A percentile compares a stretch with the other conserved stretches of the same genome.
Conservation (phyloP, 2,888 invertebrate genomes). For the Lasioglossum pauxillum region DNA sequence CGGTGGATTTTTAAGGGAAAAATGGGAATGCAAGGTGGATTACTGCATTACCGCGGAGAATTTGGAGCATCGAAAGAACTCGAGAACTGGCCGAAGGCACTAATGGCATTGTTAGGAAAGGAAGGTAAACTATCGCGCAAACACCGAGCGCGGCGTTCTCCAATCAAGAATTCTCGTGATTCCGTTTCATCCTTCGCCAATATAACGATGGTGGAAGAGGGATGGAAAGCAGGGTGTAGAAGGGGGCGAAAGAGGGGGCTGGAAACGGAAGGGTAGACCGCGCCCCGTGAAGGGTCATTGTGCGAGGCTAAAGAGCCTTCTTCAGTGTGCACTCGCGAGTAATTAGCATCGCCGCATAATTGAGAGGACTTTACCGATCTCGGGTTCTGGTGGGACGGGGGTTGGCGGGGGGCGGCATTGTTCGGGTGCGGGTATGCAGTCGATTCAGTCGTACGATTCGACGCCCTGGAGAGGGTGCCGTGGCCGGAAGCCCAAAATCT, state of each 20-base stretch:
- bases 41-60: slow-evolving; percentile 12
- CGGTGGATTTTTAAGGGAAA: not conserved
- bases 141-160: slow-evolving; percentile 37
- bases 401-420: slow-evolving; percentile 68
- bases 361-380: slow-evolving; percentile 79
- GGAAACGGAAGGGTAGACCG: slow-evolving; percentile 59
- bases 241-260: slow-evolving; percentile 17
- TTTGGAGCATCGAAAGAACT: slow-evolving; percentile 10
- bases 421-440: slow-evolving; percentile 68
- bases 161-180: slow-evolving; percentile 60
- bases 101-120: slow-evolving; percentile 39
- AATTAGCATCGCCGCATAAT: slow-evolving; percentile 82
- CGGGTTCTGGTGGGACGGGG: not conserved
- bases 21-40: not conserved
- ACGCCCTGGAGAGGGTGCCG: slow-evolving; percentile 68
- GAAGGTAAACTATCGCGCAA: slow-evolving; percentile 42
- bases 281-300: slow-evolving; percentile 56
- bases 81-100: not conserved
- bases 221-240: not conserved
- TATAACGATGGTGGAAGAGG: slow-evolving; percentile 50
- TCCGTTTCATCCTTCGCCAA: slow-evolving; percentile 59
- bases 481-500: slow-evolving; percentile 65
- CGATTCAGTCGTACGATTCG: slow-evolving; percentile 69
- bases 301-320: slow-evolving; percentile 68
- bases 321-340: slow-evolving; percentile 74